These are phyloP conservation scores for Brachionichthys hirsutus DNA, from an alignment of 2,113 vertebrate species.

Conservation along the genomic window DNA sequence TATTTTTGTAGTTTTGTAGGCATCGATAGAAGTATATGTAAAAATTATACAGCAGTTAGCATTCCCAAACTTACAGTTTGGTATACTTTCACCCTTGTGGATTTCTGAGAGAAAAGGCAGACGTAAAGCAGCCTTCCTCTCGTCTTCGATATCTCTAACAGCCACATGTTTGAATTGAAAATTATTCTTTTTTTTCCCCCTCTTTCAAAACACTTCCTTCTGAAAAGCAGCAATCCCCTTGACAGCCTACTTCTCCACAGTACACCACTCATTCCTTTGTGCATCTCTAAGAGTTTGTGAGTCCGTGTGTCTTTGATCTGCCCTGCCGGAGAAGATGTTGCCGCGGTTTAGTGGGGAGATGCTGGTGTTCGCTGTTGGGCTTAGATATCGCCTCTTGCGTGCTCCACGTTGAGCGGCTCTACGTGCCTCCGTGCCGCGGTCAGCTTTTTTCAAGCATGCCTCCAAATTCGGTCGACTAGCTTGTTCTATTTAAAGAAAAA, in stretches of 20 bases:
- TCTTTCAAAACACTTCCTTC: slow-evolving; percentile 65
- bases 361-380: slow-evolving; percentile 67
- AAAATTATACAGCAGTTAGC: not conserved
- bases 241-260: slow-evolving; percentile 64
- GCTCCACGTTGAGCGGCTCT: slow-evolving; percentile 45
- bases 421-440: slow-evolving; percentile 37
- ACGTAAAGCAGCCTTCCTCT: slow-evolving; percentile 53
- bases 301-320: slow-evolving; percentile 77
- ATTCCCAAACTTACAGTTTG: too few species aligned
- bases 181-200: slow-evolving; percentile 48
- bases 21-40: slow-evolving; percentile 12
- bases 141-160: slow-evolving; percentile 73
- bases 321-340: slow-evolving; percentile 67
- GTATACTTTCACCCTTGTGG: slow-evolving; percentile 4
- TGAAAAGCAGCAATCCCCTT: slow-evolving; percentile 76
- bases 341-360: slow-evolving; percentile 72
- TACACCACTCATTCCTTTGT: slow-evolving; percentile 65
- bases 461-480: slow-evolving; percentile 53
- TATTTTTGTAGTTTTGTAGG: slow-evolving; percentile 8
- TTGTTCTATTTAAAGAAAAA: slow-evolving; percentile 53
- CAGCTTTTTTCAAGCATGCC: slow-evolving; percentile 52
- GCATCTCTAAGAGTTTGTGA: slow-evolving; percentile 74
- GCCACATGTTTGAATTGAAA: slow-evolving; percentile 77
- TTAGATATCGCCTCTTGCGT: slow-evolving; percentile 57
- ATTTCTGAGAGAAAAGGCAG: slow-evolving; percentile 48